phyloP scores from a whole-genome alignment of 2,113 vertebrate species.

The Monopterus albus region DNA sequence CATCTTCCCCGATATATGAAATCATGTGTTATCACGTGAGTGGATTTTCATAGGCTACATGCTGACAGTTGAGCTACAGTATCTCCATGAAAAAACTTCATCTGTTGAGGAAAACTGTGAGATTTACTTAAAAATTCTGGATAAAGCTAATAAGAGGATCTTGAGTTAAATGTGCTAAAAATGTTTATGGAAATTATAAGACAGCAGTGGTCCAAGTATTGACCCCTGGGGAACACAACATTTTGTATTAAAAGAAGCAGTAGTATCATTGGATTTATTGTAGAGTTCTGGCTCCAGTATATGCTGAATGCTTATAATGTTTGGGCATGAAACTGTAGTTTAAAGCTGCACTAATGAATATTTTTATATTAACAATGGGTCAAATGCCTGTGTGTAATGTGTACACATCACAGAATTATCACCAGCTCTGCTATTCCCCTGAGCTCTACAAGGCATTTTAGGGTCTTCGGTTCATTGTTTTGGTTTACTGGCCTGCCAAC shows the following conservation, averaged over 20 bases:
- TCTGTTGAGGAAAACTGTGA: background rate
- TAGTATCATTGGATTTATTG: background rate
- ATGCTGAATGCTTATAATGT: background rate
- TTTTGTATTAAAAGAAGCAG: background rate
- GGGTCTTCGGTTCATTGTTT: background rate
- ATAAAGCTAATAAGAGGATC: background rate
- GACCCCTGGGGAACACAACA: conserved; percentile 16
- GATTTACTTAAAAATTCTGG: background rate
- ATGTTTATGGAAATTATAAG: background rate
- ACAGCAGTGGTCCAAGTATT: background rate
- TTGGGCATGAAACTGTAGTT: background rate
- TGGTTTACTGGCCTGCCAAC: too few species aligned
- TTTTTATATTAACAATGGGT: background rate
- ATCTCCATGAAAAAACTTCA: too few species aligned
- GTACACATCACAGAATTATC: background rate
- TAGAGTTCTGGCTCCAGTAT: background rate
- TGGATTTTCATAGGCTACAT: background rate
- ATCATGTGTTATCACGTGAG: background rate
- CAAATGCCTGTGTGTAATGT: background rate
- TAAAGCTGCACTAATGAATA: background rate
- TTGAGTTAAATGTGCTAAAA: background rate
- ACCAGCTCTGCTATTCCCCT: background rate
- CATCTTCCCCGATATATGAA: background rate
- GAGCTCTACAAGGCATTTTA: background rate
- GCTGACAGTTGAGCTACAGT: background rate